These are phyloP conservation scores for Desmodus rotundus DNA, from an alignment of 2,113 vertebrate genomes.

Conservation along the genomic window DNA sequence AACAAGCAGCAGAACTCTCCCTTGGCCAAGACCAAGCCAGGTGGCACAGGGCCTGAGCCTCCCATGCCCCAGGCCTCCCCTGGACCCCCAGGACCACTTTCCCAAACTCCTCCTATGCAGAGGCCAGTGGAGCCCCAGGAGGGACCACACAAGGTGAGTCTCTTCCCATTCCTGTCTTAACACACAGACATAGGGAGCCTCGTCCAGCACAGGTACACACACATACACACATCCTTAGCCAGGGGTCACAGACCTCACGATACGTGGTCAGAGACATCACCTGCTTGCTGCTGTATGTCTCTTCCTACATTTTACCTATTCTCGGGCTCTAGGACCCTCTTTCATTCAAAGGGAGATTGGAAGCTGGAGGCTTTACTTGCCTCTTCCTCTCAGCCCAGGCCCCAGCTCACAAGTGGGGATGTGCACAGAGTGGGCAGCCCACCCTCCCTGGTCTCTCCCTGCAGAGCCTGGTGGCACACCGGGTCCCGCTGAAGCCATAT, in stretches of 20 bases:
- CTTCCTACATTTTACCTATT: not conserved
- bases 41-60: conserved; percentile 86
- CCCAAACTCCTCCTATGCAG: conserved; percentile 94
- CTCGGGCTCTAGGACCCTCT: not conserved
- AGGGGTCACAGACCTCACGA: not conserved
- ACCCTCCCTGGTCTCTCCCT: conserved; percentile 63
- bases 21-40: conserved; percentile 84
- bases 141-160: conserved; percentile 91
- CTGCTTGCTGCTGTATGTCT: not conserved
- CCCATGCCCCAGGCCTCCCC: conserved; percentile 84
- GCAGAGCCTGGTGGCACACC: conserved; percentile 93
- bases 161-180: not conserved
- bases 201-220: not conserved
- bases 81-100: conserved; percentile 80
- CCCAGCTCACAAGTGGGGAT: not conserved
- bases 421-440: not conserved
- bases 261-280: not conserved
- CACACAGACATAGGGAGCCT: too few species aligned
- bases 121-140: conserved; percentile 93
- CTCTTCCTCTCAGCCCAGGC: not conserved
- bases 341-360: not conserved
- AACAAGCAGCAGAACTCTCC: conserved; percentile 91
- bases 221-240: not conserved
- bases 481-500: conserved; percentile 92
- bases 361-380: not conserved